Evolutionary conservation across 2,113 vertebrate genomes (phyloP), one percentile per base, ranked within the genome.

Genomic region (Verasper variegatus): DNA sequence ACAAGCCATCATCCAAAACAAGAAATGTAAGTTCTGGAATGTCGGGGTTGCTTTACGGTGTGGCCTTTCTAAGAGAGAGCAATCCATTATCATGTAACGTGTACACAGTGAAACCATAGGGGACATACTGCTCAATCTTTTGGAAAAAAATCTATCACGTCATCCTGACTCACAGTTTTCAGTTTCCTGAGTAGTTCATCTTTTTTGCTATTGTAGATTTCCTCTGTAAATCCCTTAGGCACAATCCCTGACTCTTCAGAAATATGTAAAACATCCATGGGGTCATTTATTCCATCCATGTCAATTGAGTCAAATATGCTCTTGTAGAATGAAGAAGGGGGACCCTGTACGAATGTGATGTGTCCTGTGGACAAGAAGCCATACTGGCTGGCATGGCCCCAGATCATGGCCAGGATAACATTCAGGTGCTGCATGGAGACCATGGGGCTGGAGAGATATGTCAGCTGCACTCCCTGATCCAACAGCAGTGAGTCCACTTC

Each of bases 401-500:
- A n/a, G n/a, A n/a, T n/a, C n/a, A n/a, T n/a, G n/a, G n/a, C n/a
- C n/a, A n/a, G n/a, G n/a, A n/a, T n/a, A n/a, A n/a, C n/a, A n/a
- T n/a, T n/a, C n/a, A n/a, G n/a, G n/a, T n/a, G n/a, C n/a, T n/a
- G n/a, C n/a, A n/a, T n/a, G n/a, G n/a, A n/a, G n/a, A n/a, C n/a
- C n/a, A n/a, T n/a, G n/a, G n/a, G n/a, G n/a, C n/a, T n/a, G n/a
- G n/a, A n/a, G n/a, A n/a, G n/a, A n/a, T n/a, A n/a, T n/a, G n/a
- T n/a, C n/a, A n/a, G n/a, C 71, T 83, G 81, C 37, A 83, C 75
- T 42, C 81, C 81, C 0, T 83, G 66, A 71, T 83, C 81, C 0
- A 83, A 15, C 24, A 83, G 55, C 14, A 83, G 66, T 2, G 76
- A 83, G 51, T 83, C 81, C 65, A 83, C 81, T 40, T 83, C 81